Base-by-base conservation (phyloP, 2,797 vertebrate species). In the Serranus cabrilla region DNA sequence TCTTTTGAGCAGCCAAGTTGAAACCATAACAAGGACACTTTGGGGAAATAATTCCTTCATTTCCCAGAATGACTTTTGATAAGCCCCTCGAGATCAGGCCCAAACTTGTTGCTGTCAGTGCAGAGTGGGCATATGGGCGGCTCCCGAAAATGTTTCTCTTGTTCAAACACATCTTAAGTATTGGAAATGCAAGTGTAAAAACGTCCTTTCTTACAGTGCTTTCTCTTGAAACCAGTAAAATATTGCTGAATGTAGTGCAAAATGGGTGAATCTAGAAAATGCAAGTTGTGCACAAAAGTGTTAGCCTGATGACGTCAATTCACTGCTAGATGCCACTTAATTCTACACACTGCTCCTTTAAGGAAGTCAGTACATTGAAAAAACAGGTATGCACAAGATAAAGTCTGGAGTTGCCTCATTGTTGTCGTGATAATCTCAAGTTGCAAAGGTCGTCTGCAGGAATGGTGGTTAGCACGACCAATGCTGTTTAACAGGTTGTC, bases 391-490 rank as follows among this genome's bases (percentile, higher is more conserved):
- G 27, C 6, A 40, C 20, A 56, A 60, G 42, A 69, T 61, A 37
- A 83, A 62, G 55, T 2, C 49, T 56, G 50, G 68, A 49, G 74
- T 61, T 39, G 25, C 27, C 43, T 13, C 8, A 10, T 31, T 31
- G 23, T n/a, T 69, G 27, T 39, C 37, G 7, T 5, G 11, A 54
- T 56, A 17, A 56, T 54, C 63, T 63, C 5, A 34, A 47, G 27
- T 23, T 72, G 23, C 61, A 71, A 76, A 84, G 58, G 65, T 79
- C 60, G 57, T 40, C 43, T 42, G 2, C 6, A 49, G 62, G 65
- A 50, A 57, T n/a, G 6, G 4, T 42, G 17, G 46, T 13, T 31
- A 59, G 63, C 11, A 2, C 5, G 17, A 46, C 2, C 1, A 2
- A 47, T 42, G 25, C 60, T 17, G 31, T 61, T 64, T 11, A 46